A percentile compares a stretch with the other conserved stretches of the same genome.
Conservation (phyloP, 2,797 vertebrate species). For the Gambusia yucatana region DNA sequence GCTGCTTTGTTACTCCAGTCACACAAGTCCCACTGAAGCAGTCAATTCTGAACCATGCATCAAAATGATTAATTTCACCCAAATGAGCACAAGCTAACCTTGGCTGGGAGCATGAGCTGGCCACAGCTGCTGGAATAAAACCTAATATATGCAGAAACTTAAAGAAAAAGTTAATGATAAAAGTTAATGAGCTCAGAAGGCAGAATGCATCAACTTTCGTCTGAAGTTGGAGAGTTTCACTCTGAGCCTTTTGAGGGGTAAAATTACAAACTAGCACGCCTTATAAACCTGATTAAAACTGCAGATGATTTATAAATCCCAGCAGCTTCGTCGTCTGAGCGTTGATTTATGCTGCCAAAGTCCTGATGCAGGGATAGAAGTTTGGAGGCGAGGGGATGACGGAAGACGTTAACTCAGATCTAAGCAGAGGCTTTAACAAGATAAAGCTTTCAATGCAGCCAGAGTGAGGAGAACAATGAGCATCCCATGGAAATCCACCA, state of each 20-base stretch:
- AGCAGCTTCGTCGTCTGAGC: slow-evolving; percentile 65
- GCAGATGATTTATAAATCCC: slow-evolving; percentile 74
- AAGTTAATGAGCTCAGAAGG: slow-evolving; percentile 79
- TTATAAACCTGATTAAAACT: slow-evolving; percentile 77
- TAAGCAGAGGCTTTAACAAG: slow-evolving; percentile 76
- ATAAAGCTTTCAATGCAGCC: slow-evolving; percentile 67
- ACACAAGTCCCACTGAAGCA: slow-evolving; percentile 92
- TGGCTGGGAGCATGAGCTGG: slow-evolving; percentile 85
- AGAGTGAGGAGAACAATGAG: slow-evolving; percentile 71
- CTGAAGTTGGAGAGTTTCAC: slow-evolving; percentile 62
- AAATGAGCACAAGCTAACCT: slow-evolving; percentile 98
- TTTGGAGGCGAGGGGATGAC: slow-evolving; percentile 72
- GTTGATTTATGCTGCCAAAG: slow-evolving; percentile 68
- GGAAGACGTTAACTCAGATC: slow-evolving; percentile 77
- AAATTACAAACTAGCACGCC: slow-evolving; percentile 75
- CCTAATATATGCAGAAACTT: slow-evolving; percentile 91
- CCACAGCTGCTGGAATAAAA: slow-evolving; percentile 83
- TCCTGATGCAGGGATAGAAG: slow-evolving; percentile 78
- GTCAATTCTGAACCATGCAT: slow-evolving; percentile 97
- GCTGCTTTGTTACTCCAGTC: slow-evolving; percentile 99
- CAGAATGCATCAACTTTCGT: slow-evolving; percentile 74
- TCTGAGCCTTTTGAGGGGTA: slow-evolving; percentile 59
- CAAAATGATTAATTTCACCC: slow-evolving; percentile 99
- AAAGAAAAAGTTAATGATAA: slow-evolving; percentile 76
- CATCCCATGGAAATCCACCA: slow-evolving; percentile 59